Conservation (phyloP, 2,113 vertebrate genomes). For the Calcarius ornatus region DNA sequence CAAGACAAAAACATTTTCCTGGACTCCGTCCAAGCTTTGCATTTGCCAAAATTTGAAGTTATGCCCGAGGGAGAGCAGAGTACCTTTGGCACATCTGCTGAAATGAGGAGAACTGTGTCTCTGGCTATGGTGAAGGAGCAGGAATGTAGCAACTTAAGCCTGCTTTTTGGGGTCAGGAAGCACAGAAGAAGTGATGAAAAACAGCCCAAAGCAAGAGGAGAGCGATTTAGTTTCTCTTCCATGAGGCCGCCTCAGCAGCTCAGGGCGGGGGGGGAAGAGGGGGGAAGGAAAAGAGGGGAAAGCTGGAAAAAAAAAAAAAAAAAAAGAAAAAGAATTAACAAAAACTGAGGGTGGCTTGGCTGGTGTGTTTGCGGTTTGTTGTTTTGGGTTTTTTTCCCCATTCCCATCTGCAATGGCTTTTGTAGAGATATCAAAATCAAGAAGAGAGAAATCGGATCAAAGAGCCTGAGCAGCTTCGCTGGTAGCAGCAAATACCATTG, state of each 20-base stretch:
- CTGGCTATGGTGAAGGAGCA: slow-evolving; percentile 9
- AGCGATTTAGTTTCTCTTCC: slow-evolving; percentile 39
- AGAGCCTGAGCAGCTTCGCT: background rate
- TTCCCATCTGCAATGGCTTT: slow-evolving; percentile 1
- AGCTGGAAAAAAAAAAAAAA: background rate
- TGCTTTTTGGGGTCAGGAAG: slow-evolving; percentile 50
- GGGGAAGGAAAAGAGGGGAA: background rate
- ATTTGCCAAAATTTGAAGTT: slow-evolving; percentile 34
- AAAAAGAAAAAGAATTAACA: background rate
- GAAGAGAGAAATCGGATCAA: slow-evolving; percentile 37
- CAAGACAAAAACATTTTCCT: slow-evolving; percentile 23
- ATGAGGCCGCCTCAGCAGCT: background rate
- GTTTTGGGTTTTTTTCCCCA: background rate
- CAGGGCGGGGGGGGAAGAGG: rapidly evolving
- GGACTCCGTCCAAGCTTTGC: background rate
- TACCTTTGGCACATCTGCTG: slow-evolving; percentile 33
- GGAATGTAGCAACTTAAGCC: slow-evolving; percentile 42
- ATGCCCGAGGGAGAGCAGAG: background rate
- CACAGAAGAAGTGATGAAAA: slow-evolving; percentile 51
- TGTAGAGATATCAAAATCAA: slow-evolving; percentile 39
- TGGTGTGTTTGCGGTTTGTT: background rate
- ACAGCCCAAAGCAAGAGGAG: slow-evolving; percentile 47
- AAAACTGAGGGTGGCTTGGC: background rate
- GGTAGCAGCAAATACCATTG: background rate
- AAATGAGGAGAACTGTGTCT: slow-evolving; percentile 3